phyloP scores from a whole-genome alignment of 2,888 invertebrate species.

The Plebejus anna region DNA sequence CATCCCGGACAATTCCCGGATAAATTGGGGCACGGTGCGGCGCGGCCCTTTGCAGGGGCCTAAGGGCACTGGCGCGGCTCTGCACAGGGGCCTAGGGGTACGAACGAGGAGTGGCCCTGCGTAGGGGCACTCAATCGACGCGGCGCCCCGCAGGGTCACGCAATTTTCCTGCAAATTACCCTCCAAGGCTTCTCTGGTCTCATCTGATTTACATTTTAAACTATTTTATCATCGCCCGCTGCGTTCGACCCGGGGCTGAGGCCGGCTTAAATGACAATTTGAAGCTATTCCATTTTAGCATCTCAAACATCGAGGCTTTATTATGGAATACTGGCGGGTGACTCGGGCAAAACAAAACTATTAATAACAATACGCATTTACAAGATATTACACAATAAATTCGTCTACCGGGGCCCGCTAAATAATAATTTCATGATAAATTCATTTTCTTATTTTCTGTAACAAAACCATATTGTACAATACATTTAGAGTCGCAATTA shows the following conservation, averaged over 20 bases:
- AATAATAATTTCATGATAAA: too few species aligned
- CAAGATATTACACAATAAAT: too few species aligned
- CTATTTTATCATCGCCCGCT: constrained; percentile 15
- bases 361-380: too few species aligned
- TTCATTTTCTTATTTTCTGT: neutral
- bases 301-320: neutral
- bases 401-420: too few species aligned
- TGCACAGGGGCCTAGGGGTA: neutral
- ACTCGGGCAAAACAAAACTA: neutral
- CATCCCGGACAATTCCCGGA: neutral
- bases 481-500: constrained; percentile 1
- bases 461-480: neutral
- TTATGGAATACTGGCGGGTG: neutral
- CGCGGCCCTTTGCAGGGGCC: neutral
- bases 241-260: neutral
- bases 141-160: neutral
- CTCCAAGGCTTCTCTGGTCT: neutral
- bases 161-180: constrained; percentile 4
- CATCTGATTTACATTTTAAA: constrained; percentile 19
- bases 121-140: neutral
- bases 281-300: neutral
- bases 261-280: neutral
- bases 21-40: neutral
- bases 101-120: neutral
- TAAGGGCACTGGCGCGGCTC: neutral